phyloP scores from a whole-genome alignment of 1,140 invertebrate species.

The Liolophura sinensis region DNA sequence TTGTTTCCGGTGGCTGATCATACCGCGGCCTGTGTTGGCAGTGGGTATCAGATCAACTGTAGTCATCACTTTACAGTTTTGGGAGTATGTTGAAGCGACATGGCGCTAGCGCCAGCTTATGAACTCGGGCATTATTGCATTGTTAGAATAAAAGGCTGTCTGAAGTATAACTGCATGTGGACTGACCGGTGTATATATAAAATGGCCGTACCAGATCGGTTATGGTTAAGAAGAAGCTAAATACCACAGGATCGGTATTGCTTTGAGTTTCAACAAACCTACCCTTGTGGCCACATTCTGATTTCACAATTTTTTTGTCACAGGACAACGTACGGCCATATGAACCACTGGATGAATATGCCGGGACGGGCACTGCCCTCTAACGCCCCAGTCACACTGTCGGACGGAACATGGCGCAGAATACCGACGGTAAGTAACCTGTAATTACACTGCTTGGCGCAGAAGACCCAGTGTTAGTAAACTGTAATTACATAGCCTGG shows the following conservation, averaged over 20 bases:
- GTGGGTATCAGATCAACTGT: no score
- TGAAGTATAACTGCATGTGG: conserved; percentile 8
- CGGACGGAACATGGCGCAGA: conserved; percentile 20
- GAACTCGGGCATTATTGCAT: conserved; percentile 4
- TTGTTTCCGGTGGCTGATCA: no score
- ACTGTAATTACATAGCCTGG: no score
- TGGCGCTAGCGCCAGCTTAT: conserved; percentile 10
- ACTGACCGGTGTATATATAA: conserved; percentile 4
- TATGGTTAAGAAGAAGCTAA: conserved; percentile 1
- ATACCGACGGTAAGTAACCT: conserved; percentile 14
- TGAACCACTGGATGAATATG: conserved; percentile 29
- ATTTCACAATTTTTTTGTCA: conserved; percentile 6
- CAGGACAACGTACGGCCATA: conserved; percentile 32
- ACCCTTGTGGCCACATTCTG: conserved; percentile 5
- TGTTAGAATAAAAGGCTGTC: conserved; percentile 2
- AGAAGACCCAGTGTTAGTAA: no score
- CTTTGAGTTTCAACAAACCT: conserved; percentile 9
- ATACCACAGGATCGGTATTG: conserved; percentile 10
- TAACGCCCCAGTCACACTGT: conserved; percentile 19
- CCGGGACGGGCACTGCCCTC: conserved; percentile 4
- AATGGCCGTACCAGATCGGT: conserved; percentile 6
- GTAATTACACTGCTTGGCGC: no score
- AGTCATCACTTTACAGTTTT: no score
- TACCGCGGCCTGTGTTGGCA: no score
- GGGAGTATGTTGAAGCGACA: background rate